These are phyloP conservation scores for Eupithecia centaureata DNA, from an alignment of 2,888 invertebrate genomes.

Conservation along the genomic window DNA sequence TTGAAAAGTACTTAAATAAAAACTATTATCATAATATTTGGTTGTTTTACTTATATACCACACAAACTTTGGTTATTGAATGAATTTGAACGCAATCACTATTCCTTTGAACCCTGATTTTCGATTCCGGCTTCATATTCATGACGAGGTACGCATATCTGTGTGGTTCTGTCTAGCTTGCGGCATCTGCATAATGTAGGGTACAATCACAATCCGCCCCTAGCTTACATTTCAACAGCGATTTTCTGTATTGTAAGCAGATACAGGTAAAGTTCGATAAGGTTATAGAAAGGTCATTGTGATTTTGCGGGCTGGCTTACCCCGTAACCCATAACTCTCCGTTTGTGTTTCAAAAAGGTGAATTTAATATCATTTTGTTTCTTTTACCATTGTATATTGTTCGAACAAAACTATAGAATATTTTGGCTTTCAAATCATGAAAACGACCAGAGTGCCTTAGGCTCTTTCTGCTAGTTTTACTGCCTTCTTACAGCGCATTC, in stretches of 20 bases:
- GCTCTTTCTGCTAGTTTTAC: not conserved
- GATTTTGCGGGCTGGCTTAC: not conserved
- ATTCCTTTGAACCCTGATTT: conserved; percentile 34
- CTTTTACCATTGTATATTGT: not conserved
- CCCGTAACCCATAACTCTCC: not conserved
- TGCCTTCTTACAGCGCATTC: not conserved
- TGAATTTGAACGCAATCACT: conserved; percentile 28
- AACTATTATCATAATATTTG: conserved; percentile 22
- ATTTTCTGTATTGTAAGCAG: conserved; percentile 10
- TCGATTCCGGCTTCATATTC: conserved; percentile 37
- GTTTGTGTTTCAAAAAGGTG: not conserved
- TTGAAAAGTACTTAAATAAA: conserved; percentile 34
- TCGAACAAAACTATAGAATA: not conserved
- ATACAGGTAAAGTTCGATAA: not conserved
- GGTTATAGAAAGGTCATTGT: not conserved
- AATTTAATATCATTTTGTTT: not conserved
- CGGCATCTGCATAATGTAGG: conserved; percentile 26
- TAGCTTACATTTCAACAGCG: not conserved
- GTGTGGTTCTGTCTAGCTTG: conserved; percentile 23
- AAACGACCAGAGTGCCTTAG: not conserved
- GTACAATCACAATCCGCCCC: conserved; percentile 23
- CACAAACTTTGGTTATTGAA: conserved; percentile 15
- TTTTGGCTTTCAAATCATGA: not conserved
- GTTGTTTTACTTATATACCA: conserved; percentile 25
- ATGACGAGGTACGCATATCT: conserved; percentile 25